Base-by-base conservation (phyloP, 1,140 invertebrate species). In the Papilio aristodemus region DNA sequence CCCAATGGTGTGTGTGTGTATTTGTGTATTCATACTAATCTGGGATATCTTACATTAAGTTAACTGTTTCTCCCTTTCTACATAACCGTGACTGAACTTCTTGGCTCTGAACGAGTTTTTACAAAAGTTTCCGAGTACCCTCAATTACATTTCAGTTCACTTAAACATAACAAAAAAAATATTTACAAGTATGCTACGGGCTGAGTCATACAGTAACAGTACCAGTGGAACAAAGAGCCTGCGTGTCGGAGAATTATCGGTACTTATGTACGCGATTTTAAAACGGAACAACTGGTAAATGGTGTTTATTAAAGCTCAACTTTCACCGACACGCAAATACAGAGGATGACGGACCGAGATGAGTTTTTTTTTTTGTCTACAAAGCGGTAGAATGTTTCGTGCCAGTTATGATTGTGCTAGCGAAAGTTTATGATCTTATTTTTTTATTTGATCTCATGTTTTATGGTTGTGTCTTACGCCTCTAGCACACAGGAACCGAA, bases 291-390 rank as follows among this genome's bases (percentile, higher is more conserved):
- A 1, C 46, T 17, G 4, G 19, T 54, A 19, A 46, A 19, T 17
- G 19, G 17, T 46, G 43, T 46, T 46, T 54, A 54, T 54, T 54
- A 50, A 50, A 50, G 43, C 43, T 50, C 19, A 54, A 54, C 46
- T 54, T 54, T 54, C 46, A 54, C 46, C 46, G 19, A 22, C 27
- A 32, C 27, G 27, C 27, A 3, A 32, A 32, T 32, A 32, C 27
- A 3, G 27, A 32, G 27, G 27, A 32, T 32, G 27, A 32, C 27
- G 27, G 27, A 50, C 9, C 17, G 19, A 54, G 46, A 22, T 54
- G 46, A 22, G 17, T 54, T 54, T 54, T 54, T 54, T 54, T 43
- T 43, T 22, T 54, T 19, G 19, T 19, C 0, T 11, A 54, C 19
- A 50, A 25, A 19, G 46, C 19, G 1, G 22, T 25, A 19, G 46